Base-by-base conservation (phyloP, 1,140 invertebrate species). In the Leptinotarsa defecta region DNA sequence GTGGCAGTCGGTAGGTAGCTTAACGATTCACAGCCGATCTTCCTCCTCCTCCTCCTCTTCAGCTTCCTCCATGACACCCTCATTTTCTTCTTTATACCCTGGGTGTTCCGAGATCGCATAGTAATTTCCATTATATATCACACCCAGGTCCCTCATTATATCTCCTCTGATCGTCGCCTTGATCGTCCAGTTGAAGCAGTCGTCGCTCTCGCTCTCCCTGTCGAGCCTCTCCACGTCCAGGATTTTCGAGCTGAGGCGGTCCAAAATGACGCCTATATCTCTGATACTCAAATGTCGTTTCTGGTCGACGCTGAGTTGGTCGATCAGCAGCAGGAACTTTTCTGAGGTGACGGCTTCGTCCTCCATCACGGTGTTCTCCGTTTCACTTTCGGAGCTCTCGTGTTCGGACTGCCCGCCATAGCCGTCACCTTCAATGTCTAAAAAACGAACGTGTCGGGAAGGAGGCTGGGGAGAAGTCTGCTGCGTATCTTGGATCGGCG, bases 111-210 rank as follows among this genome's bases (percentile, higher is more conserved):
- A 95, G 81, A 97, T 96, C 73, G 94, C 94, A 86, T 97, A 97
- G 87, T 96, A 98, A 86, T 96, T 96, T 57, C 95, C 95, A 88
- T 97, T 96, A 86, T 98, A 98, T 83, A 97, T 95, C 72, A 98
- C 94, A 62, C 96, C 96, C 65, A 97, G 89, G 86, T 97, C 95
- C 67, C 94, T 89, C 75, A 97, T 86, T 78, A 95, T 93, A 85
- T 96, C 95, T 64, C 95, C 95, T 64, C 94, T 89, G 79, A 97
- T 96, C 78, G 95, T 95, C 67, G 96, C 95, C 84, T 92, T 92
- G 83, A 93, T 93, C 83, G 95, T 96, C 95, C 95, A 97, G 86
- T 96, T 96, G 88, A 96, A 95, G 85, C 94, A 95, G 85, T 96
- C 94, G 84, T 95, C 93, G 84, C 93, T 94, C 85, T 97, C 95